A percentile compares a stretch with the other conserved stretches of the same genome.
These are phyloP conservation scores for Mesaphorura yosii DNA, from an alignment of 1,140 invertebrate species.

Conservation along the genomic window DNA sequence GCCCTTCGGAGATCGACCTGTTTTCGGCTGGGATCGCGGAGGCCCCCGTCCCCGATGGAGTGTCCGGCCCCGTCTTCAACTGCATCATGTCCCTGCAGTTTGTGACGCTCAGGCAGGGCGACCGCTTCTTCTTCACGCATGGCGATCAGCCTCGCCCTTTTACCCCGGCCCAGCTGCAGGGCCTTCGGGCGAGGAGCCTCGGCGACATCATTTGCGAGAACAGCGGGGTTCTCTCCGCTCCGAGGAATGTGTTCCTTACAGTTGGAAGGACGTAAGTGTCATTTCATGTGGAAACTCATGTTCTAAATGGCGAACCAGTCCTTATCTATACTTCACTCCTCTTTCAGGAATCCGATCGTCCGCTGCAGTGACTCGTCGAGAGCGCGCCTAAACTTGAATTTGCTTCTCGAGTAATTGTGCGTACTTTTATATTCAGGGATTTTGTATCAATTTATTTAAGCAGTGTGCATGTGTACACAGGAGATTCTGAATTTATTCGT, in stretches of 20 bases:
- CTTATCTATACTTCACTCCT: too few relatives aligned
- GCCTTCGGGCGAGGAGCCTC: conserved; percentile 46
- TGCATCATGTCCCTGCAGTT: conserved; percentile 44
- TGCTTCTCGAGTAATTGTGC: too few relatives aligned
- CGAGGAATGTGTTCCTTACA: conserved; percentile 39
- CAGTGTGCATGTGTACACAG: too few relatives aligned
- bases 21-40: conserved; percentile 44
- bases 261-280: too few relatives aligned
- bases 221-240: conserved; percentile 35
- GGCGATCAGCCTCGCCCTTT: conserved; percentile 42
- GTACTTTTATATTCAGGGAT: too few relatives aligned
- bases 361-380: too few relatives aligned
- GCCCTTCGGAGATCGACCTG: conserved; percentile 43
- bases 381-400: too few relatives aligned
- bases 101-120: conserved; percentile 36
- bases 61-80: conserved; percentile 48
- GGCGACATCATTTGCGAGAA: conserved; percentile 51
- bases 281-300: too few relatives aligned
- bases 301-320: too few relatives aligned
- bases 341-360: too few relatives aligned
- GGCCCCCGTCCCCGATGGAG: conserved; percentile 37
- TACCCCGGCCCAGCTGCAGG: conserved; percentile 43
- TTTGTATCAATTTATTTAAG: too few relatives aligned
- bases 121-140: conserved; percentile 48
- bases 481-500: too few relatives aligned